Evolutionary conservation across 2,888 invertebrate species (phyloP), one percentile per base, ranked within the genome.

Genomic region (Dynastes grantii): DNA sequence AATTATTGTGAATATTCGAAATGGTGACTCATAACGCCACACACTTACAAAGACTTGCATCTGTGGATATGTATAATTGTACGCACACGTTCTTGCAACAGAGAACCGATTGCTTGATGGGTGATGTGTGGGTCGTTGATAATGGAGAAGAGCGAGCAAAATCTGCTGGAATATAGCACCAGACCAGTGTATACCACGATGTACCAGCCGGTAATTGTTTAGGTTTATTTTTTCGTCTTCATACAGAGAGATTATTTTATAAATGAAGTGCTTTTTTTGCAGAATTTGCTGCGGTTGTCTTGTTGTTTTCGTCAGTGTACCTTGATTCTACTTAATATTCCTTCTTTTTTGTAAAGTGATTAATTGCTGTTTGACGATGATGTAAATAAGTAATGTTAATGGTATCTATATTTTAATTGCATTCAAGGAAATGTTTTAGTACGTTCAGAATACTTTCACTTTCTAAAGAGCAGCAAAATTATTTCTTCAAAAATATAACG

Each of bases 1-100:
- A 68, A 68, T 68, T 68, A 68, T 49, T 68, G 67, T 68, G 67
- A 49, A 49, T 68, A 68, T 68, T 53, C 68, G 68, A 68, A 68
- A 68, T 51, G 68, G 68, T 68, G 51, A 68, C 51, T 68, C 68
- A 68, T 9, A 67, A 29, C n/a, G 6, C 8, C 16, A n/a, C 65
- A 40, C 37, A 65, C 40, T 32, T 1, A n/a, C 11, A 37, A 8
- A 6, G 40, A 16, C 13, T 0, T 45, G 9, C 8, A 45, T 45
- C 2, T 9, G 9, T 45, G 6, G 40, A 51, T 45, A 45, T 8
- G 40, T 45, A 45, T 45, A 45, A 45, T n/a, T 51, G 22, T 55
- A 65, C n/a, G n/a, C 40, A 45, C 40, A 11, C 45, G 45, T 11
- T 45, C 45, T 8, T 11, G 45, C 45, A 11, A 8, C 45, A 45